Evolutionary conservation across 2,888 invertebrate genomes (phyloP), one percentile per base, ranked within the genome.

Genomic region (Drosophila hamatofila): DNA sequence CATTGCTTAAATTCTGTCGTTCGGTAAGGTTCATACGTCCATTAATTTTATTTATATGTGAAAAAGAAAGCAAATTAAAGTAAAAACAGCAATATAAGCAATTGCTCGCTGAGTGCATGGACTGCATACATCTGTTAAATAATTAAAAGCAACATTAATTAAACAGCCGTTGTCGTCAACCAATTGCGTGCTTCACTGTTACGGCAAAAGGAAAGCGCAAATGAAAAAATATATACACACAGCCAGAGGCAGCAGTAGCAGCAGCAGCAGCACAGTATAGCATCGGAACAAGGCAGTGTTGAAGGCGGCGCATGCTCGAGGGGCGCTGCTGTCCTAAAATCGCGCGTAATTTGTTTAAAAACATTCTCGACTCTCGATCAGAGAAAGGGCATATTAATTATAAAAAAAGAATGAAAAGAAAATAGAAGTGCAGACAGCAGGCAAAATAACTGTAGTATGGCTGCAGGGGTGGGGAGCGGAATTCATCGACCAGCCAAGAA

Each of bases 151-250:
- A 60, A 63, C 35, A 60, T 18, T 39, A 39, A 49, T n/a, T 39
- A 30, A 25, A 48, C 12, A 49, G 56, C 48, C 59, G 59, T 76
- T 75, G 81, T 60, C 77, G 76, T 62, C 58, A 61, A 56, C 62
- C 65, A 77, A 80, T 80, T 77, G 77, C 76, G 77, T 77, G 77
- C 57, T 66, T 76, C 60, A 46, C 56, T 80, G 80, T 78, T 78
- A 78, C 77, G 81, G 81, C 81, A 80, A 78, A 78, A 76, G 81
- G 78, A 78, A 78, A 78, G 78, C 78, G 78, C 81, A 77, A 87
- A 89, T 83, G 89, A 89, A 83, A 83, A 83, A 87, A 89, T 87
- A 89, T 89, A 89, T 88, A 83, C 89, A 83, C 83, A 89, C 88
- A 69, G 71, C 68, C 81, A 78, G 68, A 67, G 69, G 58, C 58